A percentile compares a stretch with the other conserved stretches of the same genome.
Evolutionary conservation across 2,888 invertebrate species (phyloP).

Genomic region (Trypoxylon attenuatum): DNA sequence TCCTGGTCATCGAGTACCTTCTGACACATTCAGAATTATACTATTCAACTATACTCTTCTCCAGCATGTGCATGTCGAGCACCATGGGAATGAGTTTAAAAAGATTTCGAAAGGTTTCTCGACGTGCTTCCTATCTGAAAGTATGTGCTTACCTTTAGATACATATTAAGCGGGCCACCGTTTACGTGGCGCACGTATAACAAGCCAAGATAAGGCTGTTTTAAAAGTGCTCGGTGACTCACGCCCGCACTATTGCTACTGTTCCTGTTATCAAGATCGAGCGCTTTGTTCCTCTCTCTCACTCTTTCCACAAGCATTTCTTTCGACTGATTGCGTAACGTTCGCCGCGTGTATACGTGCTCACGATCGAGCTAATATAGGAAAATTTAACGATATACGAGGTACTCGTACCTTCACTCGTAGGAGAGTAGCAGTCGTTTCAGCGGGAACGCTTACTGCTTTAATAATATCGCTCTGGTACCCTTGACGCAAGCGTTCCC

Average conservation of each 20-base stretch:
- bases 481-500: no score
- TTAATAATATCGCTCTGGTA: no score
- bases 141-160: slow-evolving; percentile 7
- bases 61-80: neutral
- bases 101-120: slow-evolving; percentile 26
- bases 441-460: no score
- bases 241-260: neutral
- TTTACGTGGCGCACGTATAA: neutral
- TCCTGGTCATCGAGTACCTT: no score
- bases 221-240: slow-evolving; percentile 10
- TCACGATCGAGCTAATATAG: no score
- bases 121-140: slow-evolving; percentile 13
- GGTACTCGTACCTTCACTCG: no score
- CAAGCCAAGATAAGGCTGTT: slow-evolving; percentile 9
- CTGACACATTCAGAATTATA: no score
- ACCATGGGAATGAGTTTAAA: slow-evolving; percentile 4
- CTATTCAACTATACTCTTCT: no score
- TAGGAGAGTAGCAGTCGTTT: no score
- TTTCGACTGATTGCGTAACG: neutral
- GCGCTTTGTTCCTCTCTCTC: neutral
- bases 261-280: slow-evolving; percentile 13
- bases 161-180: slow-evolving; percentile 10
- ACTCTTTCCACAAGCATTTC: neutral
- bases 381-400: no score
- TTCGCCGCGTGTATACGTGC: no score